Evolutionary conservation across 2,797 vertebrate species (phyloP), one percentile per base, ranked within the genome.

Genomic region (Myripristis jacobus): DNA sequence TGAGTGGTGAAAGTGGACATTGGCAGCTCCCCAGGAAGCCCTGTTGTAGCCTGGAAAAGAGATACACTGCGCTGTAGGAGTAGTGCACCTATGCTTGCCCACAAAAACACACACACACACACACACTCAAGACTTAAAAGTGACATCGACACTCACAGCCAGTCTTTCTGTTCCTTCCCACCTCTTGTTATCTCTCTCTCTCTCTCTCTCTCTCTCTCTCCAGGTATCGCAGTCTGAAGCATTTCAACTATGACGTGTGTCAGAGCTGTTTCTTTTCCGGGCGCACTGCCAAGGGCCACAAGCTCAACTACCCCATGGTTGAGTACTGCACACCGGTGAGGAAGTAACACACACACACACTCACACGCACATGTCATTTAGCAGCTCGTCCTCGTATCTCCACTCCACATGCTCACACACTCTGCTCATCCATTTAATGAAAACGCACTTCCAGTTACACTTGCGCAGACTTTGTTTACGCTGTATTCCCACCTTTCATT

Each of bases 201-300:
- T 38, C 6, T 34, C 6, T 71, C 71, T 66, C 43, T 36, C 31
- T 75, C 21, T 70, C 41, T 85, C 48, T 81, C 13, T 69, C 0
- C 67, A 99, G 98, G 90, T 99, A 99, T 89, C 96, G 98, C 77
- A 99, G 98, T 89, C 90, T 99, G 80, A 98, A 98, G 82, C 97
- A 98, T 93, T 99, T 98, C 92, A 99, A 99, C 91, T 99, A 99
- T 58, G 97, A 99, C 1, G 95, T 99, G 80, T 99, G 98, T 90
- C 98, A 99, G 91, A 98, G 96, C 83, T 99, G 98, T 89, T 99
- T 99, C 93, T 99, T 99, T 81, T 99, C 97, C 27, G 97, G 97
- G 65, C 96, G 98, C 68, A 98, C 97, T 11, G 96, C 97, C 70
- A 99, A 99, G 85, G 97, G 98, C 25, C 97, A 99, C 90, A 99